Base-by-base conservation (phyloP, 1,140 invertebrate species). In the Aphaenogaster floridana region DNA sequence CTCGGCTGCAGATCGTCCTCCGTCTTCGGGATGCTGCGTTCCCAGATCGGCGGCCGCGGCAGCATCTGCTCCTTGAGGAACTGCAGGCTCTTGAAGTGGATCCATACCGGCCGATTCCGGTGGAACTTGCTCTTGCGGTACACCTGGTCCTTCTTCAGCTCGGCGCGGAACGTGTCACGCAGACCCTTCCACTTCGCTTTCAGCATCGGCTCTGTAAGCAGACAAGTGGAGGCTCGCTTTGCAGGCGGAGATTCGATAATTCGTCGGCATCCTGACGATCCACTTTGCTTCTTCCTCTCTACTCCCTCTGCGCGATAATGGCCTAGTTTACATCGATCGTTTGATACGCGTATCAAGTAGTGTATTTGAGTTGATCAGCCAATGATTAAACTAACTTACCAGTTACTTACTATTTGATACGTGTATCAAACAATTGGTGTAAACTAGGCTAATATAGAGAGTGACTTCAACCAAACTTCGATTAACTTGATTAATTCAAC, bases 151-250 rank as follows among this genome's bases (percentile, higher is more conserved):
- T 96, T 96, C 69, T 95, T 96, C 36, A 96, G 72, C 64, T 96
- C 95, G 5, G 93, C 94, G 13, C 95, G 93, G 68, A 96, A 96
- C 0, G 95, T 96, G 63, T 96, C 95, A 66, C 94, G 90, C 7
- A 95, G 89, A 77, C 94, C 95, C 91, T 95, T 96, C 96, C 94
- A 96, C 91, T 95, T 96, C 45, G 95, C 92, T 87, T 95, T 95
- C 15, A 95, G 71, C 4, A 95, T 92, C 59, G 94, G 93, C 57
- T 95, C 95, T 95, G 92, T 7, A 92, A 87, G 45, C 4, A 84
- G 42, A 66, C 7, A 45, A 54, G 28, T 6, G 4, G 3, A 61
- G 2, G 8, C 2, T 21, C 11, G 50, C 9, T 71, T 81, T 81
- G 50, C 21, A 69, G 28, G 4, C 15, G 11, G 8, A 11, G 28